phyloP scores from a whole-genome alignment of 2,113 vertebrate genomes.

The Anolis sagrei region DNA sequence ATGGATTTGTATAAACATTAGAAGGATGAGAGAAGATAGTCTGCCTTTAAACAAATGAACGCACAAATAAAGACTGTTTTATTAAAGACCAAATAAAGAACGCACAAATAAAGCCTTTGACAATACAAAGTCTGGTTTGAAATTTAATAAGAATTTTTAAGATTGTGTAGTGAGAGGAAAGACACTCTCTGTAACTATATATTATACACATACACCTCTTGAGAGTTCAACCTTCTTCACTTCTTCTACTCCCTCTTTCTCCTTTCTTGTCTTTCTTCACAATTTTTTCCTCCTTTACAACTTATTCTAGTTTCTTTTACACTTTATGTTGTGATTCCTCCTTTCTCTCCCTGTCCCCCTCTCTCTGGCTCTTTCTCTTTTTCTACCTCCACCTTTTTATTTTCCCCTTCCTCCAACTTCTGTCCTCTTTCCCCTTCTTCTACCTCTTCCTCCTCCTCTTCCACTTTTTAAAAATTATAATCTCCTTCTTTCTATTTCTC shows the following conservation, averaged over 20 bases:
- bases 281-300: background rate
- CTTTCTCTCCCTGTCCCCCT: too few relatives aligned
- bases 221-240: background rate
- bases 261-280: background rate
- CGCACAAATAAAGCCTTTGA: background rate
- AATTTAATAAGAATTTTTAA: background rate
- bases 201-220: background rate
- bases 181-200: background rate
- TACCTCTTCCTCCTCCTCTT: too few relatives aligned
- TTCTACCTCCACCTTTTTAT: background rate
- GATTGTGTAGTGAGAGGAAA: background rate
- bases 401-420: too few relatives aligned
- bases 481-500: too few relatives aligned
- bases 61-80: background rate
- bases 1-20: background rate
- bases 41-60: background rate
- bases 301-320: too few relatives aligned
- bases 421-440: background rate
- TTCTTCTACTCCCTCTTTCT: too few relatives aligned
- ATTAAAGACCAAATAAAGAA: too few relatives aligned
- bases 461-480: fast-evolving
- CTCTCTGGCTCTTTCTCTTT: too few relatives aligned
- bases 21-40: background rate
- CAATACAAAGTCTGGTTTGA: too few relatives aligned
- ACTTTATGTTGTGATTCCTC: too few relatives aligned